Base-by-base conservation (phyloP, 2,113 vertebrate species). In the Rhineura floridana region DNA sequence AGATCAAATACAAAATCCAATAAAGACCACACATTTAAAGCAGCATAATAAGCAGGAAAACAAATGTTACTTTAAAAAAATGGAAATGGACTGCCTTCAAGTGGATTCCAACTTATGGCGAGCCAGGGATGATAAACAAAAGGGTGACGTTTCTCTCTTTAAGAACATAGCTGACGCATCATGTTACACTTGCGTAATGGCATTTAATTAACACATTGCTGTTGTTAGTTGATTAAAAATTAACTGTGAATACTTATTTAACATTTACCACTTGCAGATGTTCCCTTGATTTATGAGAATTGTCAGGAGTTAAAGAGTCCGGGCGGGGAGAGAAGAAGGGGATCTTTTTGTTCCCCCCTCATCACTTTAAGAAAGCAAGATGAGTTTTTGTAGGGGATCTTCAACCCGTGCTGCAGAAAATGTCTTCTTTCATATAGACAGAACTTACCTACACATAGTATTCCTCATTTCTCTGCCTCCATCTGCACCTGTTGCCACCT, bases 141-240 rank as follows among this genome's bases (percentile, higher is more conserved):
- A 95, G 93, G 93, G 93, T 95, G 95, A 96, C 95, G 82, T 96
- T 96, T 81, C 92, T 91, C 90, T 95, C 95, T 92, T 96, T 93
- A 95, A 92, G 83, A 96, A 96, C 95, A 94, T 67, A 96, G 94
- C 95, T 93, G 96, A 96, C 96, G 94, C 92, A 97, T 96, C 95
- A 96, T 96, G 94, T 96, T 96, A 96, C 94, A 93, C 93, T 95
- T 97, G 96, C 94, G 94, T 97, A 96, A 96, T 97, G 92, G 94
- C 95, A 95, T 96, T 96, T 96, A 96, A 96, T 97, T 97, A 97
- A 96, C 94, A 96, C 90, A 93, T 96, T 95, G 95, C 94, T 88
- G 86, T 96, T 96, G 96, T 96, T 97, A 96, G 95, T 95, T 97
- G 96, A 96, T 97, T 97, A 97, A 97, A 97, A 97, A 96, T 97